These are phyloP conservation scores for Maniola jurtina DNA, from an alignment of 1,140 invertebrate genomes.

Conservation along the genomic window DNA sequence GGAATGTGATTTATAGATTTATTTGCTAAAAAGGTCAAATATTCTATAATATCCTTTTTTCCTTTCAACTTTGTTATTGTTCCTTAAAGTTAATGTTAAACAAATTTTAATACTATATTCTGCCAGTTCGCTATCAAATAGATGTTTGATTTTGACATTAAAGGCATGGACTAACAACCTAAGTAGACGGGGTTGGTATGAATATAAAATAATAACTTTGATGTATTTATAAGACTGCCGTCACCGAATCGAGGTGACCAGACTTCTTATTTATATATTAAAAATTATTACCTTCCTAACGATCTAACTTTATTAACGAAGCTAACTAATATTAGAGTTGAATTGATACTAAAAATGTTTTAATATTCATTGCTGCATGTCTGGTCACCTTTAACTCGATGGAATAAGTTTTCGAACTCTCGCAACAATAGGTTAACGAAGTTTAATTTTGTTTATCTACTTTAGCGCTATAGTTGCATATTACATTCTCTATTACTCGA, in stretches of 20 bases:
- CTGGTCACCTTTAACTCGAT: slow-evolving; percentile 69
- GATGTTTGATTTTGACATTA: slow-evolving; percentile 35
- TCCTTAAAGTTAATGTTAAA: slow-evolving; percentile 15
- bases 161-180: slow-evolving; percentile 71
- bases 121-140: slow-evolving; percentile 31
- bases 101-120: slow-evolving; percentile 25
- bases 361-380: slow-evolving; percentile 72
- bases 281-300: slow-evolving; percentile 27
- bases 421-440: slow-evolving; percentile 47
- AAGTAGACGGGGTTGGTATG: slow-evolving; percentile 65
- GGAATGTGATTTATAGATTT: not conserved
- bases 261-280: slow-evolving; percentile 54
- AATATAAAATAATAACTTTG: slow-evolving; percentile 40
- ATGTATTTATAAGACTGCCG: slow-evolving; percentile 54
- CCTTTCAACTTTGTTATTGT: slow-evolving; percentile 6
- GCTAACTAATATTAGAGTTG: slow-evolving; percentile 15
- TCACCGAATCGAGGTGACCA: slow-evolving; percentile 73
- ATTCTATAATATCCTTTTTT: not conserved
- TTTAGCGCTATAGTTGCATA: slow-evolving; percentile 60
- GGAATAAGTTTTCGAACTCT: slow-evolving; percentile 39
- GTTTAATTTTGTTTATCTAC: slow-evolving; percentile 47
- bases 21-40: not conserved
- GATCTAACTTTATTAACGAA: slow-evolving; percentile 16
- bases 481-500: slow-evolving; percentile 53
- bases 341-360: slow-evolving; percentile 26